Evolutionary conservation across 2,113 vertebrate species (phyloP), one percentile per base, ranked within the genome.

Genomic region (Ceuthmochares aereus): DNA sequence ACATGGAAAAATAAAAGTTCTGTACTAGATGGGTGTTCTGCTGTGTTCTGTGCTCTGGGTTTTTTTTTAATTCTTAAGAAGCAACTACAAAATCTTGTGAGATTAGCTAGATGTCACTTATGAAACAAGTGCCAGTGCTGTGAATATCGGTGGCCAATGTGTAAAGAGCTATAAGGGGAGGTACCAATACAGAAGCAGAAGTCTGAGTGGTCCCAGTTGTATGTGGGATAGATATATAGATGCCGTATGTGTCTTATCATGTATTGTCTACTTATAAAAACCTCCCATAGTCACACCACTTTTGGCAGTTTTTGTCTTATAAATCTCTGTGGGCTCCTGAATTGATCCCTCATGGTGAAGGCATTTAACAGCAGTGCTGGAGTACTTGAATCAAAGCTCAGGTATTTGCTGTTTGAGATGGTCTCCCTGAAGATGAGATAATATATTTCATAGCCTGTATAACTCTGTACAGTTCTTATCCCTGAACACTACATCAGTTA

Each of bases 41-140:
- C 30, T 68, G 32, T 54, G 20, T 84, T 95, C 32, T 82, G 40
- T 40, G 40, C 8, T 13, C 27, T 58, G 49, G 56, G 11, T 49
- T 51, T 62, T 59, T 55, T 52, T 54, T 54, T 13, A 14, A 23
- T 84, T 84, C 40, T 18, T 37, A 47, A 82, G 69, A 74, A 91
- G 29, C 22, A 92, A 7, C 51, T 84, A 62, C 54, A 70, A 34
- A 91, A 78, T 14, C 3, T 54, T 30, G 29, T 34, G 51, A 89
- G 7, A 40, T 66, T 16, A 40, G 10, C 0, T 8, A 40, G 42
- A 51, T 85, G 34, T 37, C 32, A 13, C 1, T 3, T 6, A 2
- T 42, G 55, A 87, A 69, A 29, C 51, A 81, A 13, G 51, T 89
- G 20, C 21, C 47, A 14, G 29, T 29, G 30, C 58, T 3, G 1